Evolutionary conservation across 2,797 vertebrate genomes (phyloP).

Genomic region (Benthosema pterotum): DNA sequence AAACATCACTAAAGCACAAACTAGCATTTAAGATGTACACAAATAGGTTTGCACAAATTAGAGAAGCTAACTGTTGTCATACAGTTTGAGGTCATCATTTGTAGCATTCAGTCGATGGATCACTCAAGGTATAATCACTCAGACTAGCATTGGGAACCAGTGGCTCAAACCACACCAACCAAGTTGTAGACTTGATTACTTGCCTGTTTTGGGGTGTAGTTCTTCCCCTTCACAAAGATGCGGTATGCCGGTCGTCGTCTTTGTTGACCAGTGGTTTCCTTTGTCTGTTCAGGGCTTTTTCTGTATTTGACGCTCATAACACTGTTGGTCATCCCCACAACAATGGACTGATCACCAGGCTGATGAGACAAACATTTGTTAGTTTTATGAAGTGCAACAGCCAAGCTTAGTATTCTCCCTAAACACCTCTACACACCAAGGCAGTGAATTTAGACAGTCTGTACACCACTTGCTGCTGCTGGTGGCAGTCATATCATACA

Average conservation of each 20-base stretch:
- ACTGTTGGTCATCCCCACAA: conserved; percentile 95
- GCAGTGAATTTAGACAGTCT: no score
- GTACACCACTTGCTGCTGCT: no score
- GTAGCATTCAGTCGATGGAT: conserved; percentile 16
- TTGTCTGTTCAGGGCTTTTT: conserved; percentile 83
- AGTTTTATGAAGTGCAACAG: neutral
- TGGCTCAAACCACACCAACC: neutral
- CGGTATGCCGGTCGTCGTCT: conserved; percentile 84
- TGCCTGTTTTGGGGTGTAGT: conserved; percentile 89
- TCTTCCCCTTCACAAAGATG: conserved; percentile 91
- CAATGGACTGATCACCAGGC: conserved; percentile 91
- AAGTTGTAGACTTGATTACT: neutral
- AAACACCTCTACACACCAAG: no score
- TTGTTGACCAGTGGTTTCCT: conserved; percentile 59
- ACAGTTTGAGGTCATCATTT: conserved; percentile 12
- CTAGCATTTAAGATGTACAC: neutral
- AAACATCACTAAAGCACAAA: neutral
- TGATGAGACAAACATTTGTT: conserved; percentile 51
- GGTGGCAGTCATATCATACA: no score
- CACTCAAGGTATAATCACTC: neutral
- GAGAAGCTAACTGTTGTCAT: neutral
- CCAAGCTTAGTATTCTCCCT: neutral
- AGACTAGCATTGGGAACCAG: neutral
- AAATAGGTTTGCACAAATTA: neutral
- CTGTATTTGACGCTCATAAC: conserved; percentile 92